Base-by-base conservation (phyloP, 1,140 invertebrate species). In the Stratiolaelaps scimitus region DNA sequence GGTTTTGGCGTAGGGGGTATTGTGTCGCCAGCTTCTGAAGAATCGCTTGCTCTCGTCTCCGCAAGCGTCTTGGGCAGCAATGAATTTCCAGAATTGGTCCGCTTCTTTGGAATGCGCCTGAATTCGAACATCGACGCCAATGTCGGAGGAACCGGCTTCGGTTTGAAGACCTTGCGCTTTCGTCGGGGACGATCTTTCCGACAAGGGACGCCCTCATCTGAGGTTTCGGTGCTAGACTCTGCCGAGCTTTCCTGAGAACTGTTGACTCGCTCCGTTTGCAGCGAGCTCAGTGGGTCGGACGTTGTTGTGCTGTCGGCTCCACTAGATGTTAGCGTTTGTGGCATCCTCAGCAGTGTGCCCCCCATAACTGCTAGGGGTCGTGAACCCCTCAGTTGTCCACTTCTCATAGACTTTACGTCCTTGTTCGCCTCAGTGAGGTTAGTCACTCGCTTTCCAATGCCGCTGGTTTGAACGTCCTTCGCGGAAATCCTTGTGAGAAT, bases 111-210 rank as follows among this genome's bases (percentile, higher is more conserved):
- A 2, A 60, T 15, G n/a, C 53, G 26, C 20, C 26, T 60, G 23
- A 60, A 60, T 26, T 60, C 53, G 23, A 60, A 60, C 26, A 60
- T 34, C 2, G 53, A 60, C 6, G 53, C 23, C 53, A 60, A 60
- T 17, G 53, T 1, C 1, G 53, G 15, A 15, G 53, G 23, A 17
- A 60, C 53, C n/a, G 53, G 53, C 34, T 60, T 60, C 1, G 53
- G 53, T 10, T 26, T 60, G 26, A 34, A 19, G 23, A 60, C 53
- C 10, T 60, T 60, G 26, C 53, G 53, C 20, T 60, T 60, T 10
- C 53, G 53, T 29, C 53, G 53, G 6, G 53, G 2, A 17, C 34
- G 26, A 60, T 60, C 53, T 60, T 60, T 60, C 15, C 23, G 15
- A 34, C 53, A 60, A 10, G 6, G 26, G 15, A 23, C n/a, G 2